phyloP scores from a whole-genome alignment of 1,140 invertebrate species.

The Polypedilum pembai region DNA sequence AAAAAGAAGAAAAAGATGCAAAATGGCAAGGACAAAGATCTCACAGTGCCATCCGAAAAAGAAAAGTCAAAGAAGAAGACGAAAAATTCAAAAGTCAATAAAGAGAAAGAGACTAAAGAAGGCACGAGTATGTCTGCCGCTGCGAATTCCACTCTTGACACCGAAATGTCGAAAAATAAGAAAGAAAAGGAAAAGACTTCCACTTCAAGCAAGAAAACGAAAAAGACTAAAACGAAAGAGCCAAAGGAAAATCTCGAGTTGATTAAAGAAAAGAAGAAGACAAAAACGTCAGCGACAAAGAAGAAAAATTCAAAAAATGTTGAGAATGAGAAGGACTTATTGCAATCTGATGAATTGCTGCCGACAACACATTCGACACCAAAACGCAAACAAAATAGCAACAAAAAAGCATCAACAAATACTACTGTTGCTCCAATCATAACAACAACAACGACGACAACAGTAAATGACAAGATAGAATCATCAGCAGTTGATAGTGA shows the following conservation, averaged over 20 bases:
- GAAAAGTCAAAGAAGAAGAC: background rate
- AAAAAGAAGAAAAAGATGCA: background rate
- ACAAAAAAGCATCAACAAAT: background rate
- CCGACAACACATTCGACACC: background rate
- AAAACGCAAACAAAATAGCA: background rate
- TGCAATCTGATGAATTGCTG: background rate
- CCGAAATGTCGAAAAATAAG: too few species aligned
- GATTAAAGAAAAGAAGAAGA: conserved; percentile 8
- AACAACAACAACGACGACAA: background rate
- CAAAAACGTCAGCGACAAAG: background rate
- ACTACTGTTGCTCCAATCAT: too few species aligned
- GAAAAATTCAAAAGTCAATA: conserved; percentile 9
- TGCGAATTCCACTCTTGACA: too few species aligned
- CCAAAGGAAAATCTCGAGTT: background rate
- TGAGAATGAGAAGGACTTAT: background rate
- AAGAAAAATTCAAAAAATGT: background rate
- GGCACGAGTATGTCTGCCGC: too few species aligned
- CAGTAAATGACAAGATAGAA: conserved; percentile 3
- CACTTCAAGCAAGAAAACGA: background rate
- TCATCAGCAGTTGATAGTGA: background rate
- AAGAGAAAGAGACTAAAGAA: background rate
- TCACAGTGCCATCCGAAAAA: background rate
- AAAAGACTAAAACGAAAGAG: conserved; percentile 22
- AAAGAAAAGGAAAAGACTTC: too few species aligned
- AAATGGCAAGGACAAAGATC: background rate